Conservation (phyloP, 2,113 vertebrate species). For the Scomber scombrus region DNA sequence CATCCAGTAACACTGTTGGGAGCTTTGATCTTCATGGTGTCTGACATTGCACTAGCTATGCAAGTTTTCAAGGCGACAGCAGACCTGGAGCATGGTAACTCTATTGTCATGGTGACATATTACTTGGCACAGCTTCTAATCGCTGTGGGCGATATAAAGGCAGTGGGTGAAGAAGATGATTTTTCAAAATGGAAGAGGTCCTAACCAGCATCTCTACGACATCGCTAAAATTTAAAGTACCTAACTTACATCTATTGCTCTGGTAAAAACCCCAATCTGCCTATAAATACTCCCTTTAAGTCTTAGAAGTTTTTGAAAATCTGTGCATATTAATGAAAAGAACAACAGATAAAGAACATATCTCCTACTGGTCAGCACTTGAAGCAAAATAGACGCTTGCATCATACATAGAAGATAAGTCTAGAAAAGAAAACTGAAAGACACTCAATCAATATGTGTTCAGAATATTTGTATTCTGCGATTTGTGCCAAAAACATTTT, state of each 20-base stretch:
- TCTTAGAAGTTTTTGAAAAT: neutral
- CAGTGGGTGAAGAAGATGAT: slow-evolving; percentile 56
- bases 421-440: neutral
- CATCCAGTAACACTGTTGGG: slow-evolving; percentile 67
- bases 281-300: neutral
- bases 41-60: slow-evolving; percentile 83
- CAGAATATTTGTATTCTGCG: slow-evolving; percentile 16
- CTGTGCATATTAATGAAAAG: neutral
- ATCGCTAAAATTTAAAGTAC: neutral
- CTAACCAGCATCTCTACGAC: slow-evolving; percentile 51
- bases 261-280: neutral
- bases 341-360: neutral
- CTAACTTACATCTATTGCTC: neutral
- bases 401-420: neutral
- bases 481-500: slow-evolving; percentile 33
- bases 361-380: neutral
- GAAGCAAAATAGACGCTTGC: neutral
- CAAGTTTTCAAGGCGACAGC: slow-evolving; percentile 80
- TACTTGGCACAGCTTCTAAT: slow-evolving; percentile 89
- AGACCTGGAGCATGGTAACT: slow-evolving; percentile 42
- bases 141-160: slow-evolving; percentile 79
- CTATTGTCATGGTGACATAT: slow-evolving; percentile 87
- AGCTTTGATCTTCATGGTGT: slow-evolving; percentile 83
- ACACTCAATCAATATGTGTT: neutral
- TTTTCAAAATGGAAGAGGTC: slow-evolving; percentile 82